Conservation (phyloP, 2,113 vertebrate genomes). For the Plestiodon gilberti region DNA sequence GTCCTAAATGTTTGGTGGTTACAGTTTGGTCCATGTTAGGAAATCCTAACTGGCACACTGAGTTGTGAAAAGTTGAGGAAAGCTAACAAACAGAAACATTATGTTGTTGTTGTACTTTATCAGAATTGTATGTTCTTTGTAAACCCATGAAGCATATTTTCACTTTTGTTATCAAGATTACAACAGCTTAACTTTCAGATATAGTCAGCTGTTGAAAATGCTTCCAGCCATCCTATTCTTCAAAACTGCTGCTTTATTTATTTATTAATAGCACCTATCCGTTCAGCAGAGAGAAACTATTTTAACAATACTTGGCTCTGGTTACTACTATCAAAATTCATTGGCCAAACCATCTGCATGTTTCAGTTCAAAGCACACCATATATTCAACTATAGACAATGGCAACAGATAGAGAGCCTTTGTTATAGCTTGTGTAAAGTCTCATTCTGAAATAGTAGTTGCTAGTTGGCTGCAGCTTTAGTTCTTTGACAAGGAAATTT, state of each 20-base stretch:
- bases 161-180: not conserved
- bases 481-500: not conserved
- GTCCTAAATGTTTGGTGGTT: not conserved
- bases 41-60: not conserved
- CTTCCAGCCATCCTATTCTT: not conserved
- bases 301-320: conserved; percentile 2
- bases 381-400: not conserved
- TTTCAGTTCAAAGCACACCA: conserved; percentile 5
- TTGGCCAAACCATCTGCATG: not conserved
- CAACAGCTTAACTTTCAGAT: not conserved
- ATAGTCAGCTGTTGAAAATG: not conserved
- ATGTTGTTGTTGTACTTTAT: not conserved
- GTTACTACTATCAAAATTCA: not conserved
- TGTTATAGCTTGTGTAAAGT: not conserved
- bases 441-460: conserved; percentile 9
- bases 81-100: not conserved
- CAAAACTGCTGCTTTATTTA: not conserved
- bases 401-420: not conserved
- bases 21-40: not conserved
- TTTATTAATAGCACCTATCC: not conserved
- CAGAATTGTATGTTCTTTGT: not conserved
- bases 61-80: not conserved
- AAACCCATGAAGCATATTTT: not conserved
- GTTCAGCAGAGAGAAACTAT: not conserved
- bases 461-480: not conserved